These are phyloP conservation scores for Acanthoscelides obtectus DNA, from an alignment of 2,888 invertebrate genomes.

Conservation along the genomic window DNA sequence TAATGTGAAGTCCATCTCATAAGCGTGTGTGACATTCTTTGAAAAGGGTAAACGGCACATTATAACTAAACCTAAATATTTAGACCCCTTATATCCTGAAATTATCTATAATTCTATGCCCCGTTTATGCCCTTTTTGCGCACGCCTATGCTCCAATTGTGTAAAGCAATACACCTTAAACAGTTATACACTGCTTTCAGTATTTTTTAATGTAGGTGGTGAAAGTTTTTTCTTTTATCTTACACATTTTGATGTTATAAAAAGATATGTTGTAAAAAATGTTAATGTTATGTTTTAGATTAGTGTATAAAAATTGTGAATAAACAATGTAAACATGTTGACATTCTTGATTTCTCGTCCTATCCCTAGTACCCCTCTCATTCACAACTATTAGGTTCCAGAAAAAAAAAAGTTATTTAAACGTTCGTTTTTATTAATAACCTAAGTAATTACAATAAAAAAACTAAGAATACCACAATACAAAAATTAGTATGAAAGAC, in stretches of 20 bases:
- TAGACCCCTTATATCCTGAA: too few relatives aligned
- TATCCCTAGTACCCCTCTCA: background rate
- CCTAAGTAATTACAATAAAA: too few relatives aligned
- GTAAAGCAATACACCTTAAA: slow-evolving; percentile 32
- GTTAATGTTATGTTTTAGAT: slow-evolving; percentile 29
- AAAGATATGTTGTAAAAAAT: slow-evolving; percentile 28
- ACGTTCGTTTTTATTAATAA: too few relatives aligned
- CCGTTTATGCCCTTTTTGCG: background rate
- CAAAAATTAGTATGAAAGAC: too few relatives aligned
- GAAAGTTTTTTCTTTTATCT: slow-evolving; percentile 27
- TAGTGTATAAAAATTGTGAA: slow-evolving; percentile 34
- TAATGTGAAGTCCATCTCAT: background rate
- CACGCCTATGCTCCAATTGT: slow-evolving; percentile 28
- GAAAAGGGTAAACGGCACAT: background rate
- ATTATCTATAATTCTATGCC: slow-evolving; percentile 15
- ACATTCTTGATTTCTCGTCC: slow-evolving; percentile 7
- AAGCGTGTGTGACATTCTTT: background rate
- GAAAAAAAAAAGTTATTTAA: too few relatives aligned
- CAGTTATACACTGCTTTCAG: slow-evolving; percentile 5
- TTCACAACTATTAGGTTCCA: too few relatives aligned
- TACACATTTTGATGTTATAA: slow-evolving; percentile 29
- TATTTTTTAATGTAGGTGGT: slow-evolving; percentile 25
- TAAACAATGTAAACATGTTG: slow-evolving; percentile 25
- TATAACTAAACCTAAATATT: too few relatives aligned
- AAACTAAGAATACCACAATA: too few relatives aligned